phyloP scores from a whole-genome alignment of 2,888 invertebrate species.

The Achlya flavicornis region DNA sequence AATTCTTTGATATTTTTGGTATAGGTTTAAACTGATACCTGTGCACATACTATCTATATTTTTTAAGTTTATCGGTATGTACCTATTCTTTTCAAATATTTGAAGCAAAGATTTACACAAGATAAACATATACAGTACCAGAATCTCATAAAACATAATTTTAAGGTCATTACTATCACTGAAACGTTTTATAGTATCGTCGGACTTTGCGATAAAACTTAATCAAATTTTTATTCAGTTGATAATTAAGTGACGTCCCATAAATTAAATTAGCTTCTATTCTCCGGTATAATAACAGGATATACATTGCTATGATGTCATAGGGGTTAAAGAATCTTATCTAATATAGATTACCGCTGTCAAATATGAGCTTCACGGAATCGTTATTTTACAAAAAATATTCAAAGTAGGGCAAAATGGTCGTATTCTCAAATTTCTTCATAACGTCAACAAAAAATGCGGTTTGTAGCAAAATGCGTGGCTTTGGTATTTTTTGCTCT shows the following conservation, averaged over 20 bases:
- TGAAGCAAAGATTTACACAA: not conserved
- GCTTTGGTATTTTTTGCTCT: conserved; percentile 10
- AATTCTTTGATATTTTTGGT: too few relatives aligned
- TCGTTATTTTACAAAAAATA: conserved; percentile 21
- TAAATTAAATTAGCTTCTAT: not conserved
- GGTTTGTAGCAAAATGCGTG: conserved; percentile 23
- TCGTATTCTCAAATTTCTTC: conserved; percentile 34
- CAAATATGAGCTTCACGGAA: conserved; percentile 32
- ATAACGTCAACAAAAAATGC: conserved; percentile 32
- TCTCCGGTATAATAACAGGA: conserved; percentile 31
- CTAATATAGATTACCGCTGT: conserved; percentile 52
- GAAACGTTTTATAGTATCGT: not conserved
- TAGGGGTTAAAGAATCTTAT: conserved; percentile 66
- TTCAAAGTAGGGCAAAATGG: conserved; percentile 26
- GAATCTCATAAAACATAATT: not conserved
- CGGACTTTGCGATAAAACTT: conserved; percentile 1
- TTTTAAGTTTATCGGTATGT: too few relatives aligned
- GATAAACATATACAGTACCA: not conserved
- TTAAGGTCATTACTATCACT: not conserved
- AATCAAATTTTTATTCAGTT: not conserved
- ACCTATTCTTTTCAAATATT: too few relatives aligned
- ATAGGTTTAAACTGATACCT: too few relatives aligned
- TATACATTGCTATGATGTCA: conserved; percentile 52
- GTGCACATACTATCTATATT: too few relatives aligned
- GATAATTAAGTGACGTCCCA: conserved; percentile 8